A percentile compares a stretch with the other conserved stretches of the same genome.
phyloP scores from a whole-genome alignment of 2,113 vertebrate genomes.

The Phalacrocorax aristotelis region DNA sequence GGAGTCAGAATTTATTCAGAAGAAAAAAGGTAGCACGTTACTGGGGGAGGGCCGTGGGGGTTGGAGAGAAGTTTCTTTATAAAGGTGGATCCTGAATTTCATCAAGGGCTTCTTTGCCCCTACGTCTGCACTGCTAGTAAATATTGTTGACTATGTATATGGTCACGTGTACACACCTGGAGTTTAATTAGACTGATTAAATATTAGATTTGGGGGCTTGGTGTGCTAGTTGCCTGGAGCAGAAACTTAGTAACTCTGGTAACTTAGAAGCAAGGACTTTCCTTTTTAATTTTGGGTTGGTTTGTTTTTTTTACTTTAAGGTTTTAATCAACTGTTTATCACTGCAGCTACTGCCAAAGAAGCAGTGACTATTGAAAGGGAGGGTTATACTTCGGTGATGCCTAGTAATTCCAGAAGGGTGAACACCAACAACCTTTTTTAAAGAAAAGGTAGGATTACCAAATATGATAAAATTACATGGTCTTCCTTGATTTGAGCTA shows the following conservation, averaged over 20 bases:
- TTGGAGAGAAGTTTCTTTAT: neutral
- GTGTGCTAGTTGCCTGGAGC: neutral
- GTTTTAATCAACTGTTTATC: neutral
- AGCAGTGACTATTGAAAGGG: neutral
- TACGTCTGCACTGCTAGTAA: neutral
- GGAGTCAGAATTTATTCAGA: neutral
- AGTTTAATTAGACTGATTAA: neutral
- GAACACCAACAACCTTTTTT: neutral
- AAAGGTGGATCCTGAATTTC: neutral
- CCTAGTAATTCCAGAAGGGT: neutral
- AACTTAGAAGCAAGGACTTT: neutral
- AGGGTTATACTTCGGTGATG: neutral
- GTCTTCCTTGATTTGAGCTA: neutral
- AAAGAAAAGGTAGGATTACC: neutral
- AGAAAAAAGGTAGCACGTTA: neutral
- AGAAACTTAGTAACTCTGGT: neutral
- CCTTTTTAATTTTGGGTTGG: neutral
- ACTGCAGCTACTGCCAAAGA: neutral
- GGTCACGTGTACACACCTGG: neutral
- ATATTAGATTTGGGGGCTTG: neutral
- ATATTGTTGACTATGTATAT: neutral
- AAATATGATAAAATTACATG: neutral
- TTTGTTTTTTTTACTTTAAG: neutral
- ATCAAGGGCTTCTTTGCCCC: neutral
- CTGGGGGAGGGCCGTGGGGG: neutral